These are phyloP conservation scores for Epiblema foenella DNA, from an alignment of 2,888 invertebrate genomes.

Conservation along the genomic window DNA sequence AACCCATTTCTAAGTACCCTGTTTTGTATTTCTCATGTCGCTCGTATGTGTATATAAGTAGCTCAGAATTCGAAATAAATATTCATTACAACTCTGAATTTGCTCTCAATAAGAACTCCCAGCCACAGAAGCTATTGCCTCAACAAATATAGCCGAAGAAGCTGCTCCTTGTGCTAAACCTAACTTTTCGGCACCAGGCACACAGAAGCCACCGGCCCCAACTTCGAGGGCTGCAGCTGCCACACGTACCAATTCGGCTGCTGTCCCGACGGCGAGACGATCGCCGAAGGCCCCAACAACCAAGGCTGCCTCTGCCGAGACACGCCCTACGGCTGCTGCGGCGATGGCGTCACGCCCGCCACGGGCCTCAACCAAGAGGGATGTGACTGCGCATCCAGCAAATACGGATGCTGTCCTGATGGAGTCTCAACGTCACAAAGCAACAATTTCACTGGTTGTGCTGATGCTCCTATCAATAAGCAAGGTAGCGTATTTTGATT, in stretches of 20 bases:
- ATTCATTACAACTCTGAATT: no score
- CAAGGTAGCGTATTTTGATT: conserved; percentile 79
- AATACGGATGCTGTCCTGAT: conserved; percentile 94
- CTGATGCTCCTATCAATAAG: conserved; percentile 87
- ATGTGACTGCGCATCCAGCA: conserved; percentile 92
- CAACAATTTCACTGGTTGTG: conserved; percentile 93
- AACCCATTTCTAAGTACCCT: no score
- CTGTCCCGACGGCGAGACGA: conserved; percentile 92
- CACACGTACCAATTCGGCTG: conserved; percentile 95
- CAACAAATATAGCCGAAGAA: no score
- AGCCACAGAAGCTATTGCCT: no score
- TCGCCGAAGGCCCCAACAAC: conserved; percentile 87
- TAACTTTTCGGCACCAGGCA: conserved; percentile 63
- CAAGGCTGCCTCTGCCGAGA: conserved; percentile 91
- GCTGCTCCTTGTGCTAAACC: neutral
- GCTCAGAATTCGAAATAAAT: no score
- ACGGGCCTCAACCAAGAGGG: conserved; percentile 90
- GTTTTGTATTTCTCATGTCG: no score
- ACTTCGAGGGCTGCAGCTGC: conserved; percentile 93
- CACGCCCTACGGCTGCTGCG: conserved; percentile 92
- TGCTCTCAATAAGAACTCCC: no score
- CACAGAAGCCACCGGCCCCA: conserved; percentile 90
- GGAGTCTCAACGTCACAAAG: conserved; percentile 91
- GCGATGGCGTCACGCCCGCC: conserved; percentile 92
- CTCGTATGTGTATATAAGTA: no score